Percentiles rank a stretch among this genome's conserved stretches.
phyloP scores from a whole-genome alignment of 2,888 invertebrate genomes.

The Spodoptera littoralis region DNA sequence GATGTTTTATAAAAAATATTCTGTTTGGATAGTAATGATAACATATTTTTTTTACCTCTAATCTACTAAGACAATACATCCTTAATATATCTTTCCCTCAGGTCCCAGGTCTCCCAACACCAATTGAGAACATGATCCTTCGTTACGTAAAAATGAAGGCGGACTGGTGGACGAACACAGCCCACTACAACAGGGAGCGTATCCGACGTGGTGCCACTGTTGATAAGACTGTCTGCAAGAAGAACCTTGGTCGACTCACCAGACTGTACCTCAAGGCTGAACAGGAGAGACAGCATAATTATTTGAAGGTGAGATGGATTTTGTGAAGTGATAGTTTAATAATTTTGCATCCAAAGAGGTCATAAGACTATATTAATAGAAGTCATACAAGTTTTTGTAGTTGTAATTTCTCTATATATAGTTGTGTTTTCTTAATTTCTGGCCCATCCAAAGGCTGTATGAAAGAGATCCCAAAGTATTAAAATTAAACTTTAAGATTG shows the following conservation, averaged over 20 bases:
- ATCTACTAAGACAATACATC: no score
- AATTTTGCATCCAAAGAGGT: no score
- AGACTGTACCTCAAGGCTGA: constrained; percentile 98
- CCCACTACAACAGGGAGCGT: constrained; percentile 99
- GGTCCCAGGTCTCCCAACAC: constrained; percentile 99
- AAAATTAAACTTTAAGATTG: no score
- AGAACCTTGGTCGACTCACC: constrained; percentile 99
- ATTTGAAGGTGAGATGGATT: constrained; percentile 92
- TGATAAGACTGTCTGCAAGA: constrained; percentile 99
- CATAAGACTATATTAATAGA: no score
- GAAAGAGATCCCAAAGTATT: no score
- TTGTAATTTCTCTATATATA: no score
- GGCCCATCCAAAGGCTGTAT: no score
- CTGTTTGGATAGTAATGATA: no score
- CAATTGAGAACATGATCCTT: constrained; percentile 99
- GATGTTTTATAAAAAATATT: no score
- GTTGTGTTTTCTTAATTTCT: no score
- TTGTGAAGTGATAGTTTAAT: not conserved
- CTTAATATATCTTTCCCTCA: constrained; percentile 59
- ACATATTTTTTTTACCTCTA: no score
- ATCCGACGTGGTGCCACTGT: constrained; percentile 99
- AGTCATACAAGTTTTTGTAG: no score
- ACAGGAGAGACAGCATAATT: constrained; percentile 99
- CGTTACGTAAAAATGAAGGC: constrained; percentile 99
- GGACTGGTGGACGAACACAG: constrained; percentile 99